phyloP scores from a whole-genome alignment of 2,113 vertebrate genomes.

The Halcyon malimbica region DNA sequence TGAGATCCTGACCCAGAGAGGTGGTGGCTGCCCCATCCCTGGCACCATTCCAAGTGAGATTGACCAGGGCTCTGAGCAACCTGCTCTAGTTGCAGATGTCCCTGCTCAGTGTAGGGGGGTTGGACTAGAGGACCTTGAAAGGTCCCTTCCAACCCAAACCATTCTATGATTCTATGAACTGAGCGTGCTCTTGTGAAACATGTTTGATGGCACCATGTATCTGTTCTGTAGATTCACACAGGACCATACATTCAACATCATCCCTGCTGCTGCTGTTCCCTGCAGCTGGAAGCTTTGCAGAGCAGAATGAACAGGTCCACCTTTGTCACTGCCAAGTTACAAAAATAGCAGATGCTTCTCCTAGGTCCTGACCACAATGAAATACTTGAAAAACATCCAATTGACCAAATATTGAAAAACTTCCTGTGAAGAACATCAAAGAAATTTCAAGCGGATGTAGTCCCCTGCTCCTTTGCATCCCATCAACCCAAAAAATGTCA shows the following conservation, averaged over 20 bases:
- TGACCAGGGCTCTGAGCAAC: background rate
- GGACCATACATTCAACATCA: accelerated
- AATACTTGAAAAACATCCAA: background rate
- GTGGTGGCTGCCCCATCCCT: too few species aligned
- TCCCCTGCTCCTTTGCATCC: background rate
- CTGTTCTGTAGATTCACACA: background rate
- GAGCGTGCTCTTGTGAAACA: background rate
- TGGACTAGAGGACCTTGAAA: background rate
- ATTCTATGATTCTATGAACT: background rate
- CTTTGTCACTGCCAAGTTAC: background rate
- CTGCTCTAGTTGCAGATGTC: background rate
- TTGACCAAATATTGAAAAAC: background rate
- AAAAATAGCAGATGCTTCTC: background rate
- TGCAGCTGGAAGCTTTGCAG: background rate
- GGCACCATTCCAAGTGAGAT: too few species aligned
- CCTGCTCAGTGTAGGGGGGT: background rate
- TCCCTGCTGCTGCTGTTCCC: background rate
- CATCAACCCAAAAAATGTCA: background rate
- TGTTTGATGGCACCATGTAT: background rate
- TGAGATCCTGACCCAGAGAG: too few species aligned
- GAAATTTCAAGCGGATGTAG: background rate
- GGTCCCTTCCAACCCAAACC: background rate
- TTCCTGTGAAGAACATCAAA: conserved; percentile 16
- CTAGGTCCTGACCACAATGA: background rate
- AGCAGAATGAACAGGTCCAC: background rate